Percentiles rank a stretch among this genome's conserved stretches.
Conservation (phyloP, 1,140 invertebrate species). For the Macrotrachela quadricornifera region DNA sequence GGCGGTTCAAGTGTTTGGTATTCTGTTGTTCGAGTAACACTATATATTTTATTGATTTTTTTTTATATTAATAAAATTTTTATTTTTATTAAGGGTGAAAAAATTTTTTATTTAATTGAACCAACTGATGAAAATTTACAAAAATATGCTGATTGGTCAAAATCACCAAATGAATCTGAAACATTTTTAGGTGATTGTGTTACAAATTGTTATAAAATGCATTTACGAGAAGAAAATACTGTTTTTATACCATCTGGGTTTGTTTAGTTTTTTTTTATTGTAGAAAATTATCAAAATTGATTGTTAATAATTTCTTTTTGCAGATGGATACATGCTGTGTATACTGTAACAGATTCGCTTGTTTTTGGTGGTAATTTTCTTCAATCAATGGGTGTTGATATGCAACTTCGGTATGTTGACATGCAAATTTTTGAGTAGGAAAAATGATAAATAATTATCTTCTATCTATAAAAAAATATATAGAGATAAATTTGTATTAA, state of each 20-base stretch:
- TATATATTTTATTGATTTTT: too few species aligned
- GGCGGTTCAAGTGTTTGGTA: constrained; percentile 86
- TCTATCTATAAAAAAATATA: too few species aligned
- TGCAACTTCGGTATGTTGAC: constrained; percentile 46
- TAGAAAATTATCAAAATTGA: too few species aligned
- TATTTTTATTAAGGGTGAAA: constrained; percentile 41
- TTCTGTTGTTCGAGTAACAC: constrained; percentile 43
- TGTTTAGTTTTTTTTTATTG: too few species aligned
- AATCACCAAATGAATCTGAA: constrained; percentile 52
- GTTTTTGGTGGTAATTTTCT: constrained; percentile 83
- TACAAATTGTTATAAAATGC: constrained; percentile 9
- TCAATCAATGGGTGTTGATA: constrained; percentile 64
- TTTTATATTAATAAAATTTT: too few species aligned
- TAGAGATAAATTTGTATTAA: too few species aligned
- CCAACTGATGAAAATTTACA: constrained; percentile 56
- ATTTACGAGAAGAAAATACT: not conserved
- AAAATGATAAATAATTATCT: too few species aligned
- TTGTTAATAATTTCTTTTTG: constrained; percentile 14
- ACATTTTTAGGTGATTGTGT: constrained; percentile 66
- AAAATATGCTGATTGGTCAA: constrained; percentile 56
- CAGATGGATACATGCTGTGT: constrained; percentile 89
- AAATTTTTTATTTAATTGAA: constrained; percentile 64
- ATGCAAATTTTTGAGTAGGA: constrained; percentile 5
- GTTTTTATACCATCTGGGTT: not conserved
- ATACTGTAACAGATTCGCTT: constrained; percentile 63